Conservation (phyloP, 2,113 vertebrate genomes). For the Sinocyclocheilus anophthalmus region DNA sequence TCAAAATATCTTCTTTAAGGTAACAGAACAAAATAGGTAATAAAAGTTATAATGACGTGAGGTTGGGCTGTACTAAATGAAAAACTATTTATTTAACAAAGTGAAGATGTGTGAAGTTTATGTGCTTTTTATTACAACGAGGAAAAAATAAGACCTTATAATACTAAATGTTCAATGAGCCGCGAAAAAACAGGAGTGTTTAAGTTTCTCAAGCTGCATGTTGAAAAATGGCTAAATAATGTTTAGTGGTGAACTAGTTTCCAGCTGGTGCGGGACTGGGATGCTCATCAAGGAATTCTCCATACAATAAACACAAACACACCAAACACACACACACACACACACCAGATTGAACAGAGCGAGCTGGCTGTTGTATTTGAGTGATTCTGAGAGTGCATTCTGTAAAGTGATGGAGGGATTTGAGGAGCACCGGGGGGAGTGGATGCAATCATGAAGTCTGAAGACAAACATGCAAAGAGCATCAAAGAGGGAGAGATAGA, state of each 20-base stretch:
- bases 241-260: background rate
- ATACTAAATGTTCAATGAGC: background rate
- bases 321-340: constrained; percentile 31
- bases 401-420: constrained; percentile 52
- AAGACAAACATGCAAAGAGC: constrained; percentile 13
- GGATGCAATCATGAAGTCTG: constrained; percentile 19
- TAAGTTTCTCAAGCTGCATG: background rate
- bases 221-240: constrained; percentile 18
- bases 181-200: background rate
- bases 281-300: constrained; percentile 29
- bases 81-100: background rate
- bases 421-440: background rate
- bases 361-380: constrained; percentile 43
- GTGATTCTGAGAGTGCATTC: constrained; percentile 61
- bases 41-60: background rate
- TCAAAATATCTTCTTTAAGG: background rate
- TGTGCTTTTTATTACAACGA: background rate
- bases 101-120: background rate
- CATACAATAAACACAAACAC: background rate
- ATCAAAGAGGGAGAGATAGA: constrained; percentile 1
- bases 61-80: no score
- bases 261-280: constrained; percentile 14
- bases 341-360: constrained; percentile 43
- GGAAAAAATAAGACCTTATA: background rate
- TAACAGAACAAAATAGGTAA: background rate